These are phyloP conservation scores for Uria lomvia DNA, from an alignment of 2,113 vertebrate species.

Conservation along the genomic window DNA sequence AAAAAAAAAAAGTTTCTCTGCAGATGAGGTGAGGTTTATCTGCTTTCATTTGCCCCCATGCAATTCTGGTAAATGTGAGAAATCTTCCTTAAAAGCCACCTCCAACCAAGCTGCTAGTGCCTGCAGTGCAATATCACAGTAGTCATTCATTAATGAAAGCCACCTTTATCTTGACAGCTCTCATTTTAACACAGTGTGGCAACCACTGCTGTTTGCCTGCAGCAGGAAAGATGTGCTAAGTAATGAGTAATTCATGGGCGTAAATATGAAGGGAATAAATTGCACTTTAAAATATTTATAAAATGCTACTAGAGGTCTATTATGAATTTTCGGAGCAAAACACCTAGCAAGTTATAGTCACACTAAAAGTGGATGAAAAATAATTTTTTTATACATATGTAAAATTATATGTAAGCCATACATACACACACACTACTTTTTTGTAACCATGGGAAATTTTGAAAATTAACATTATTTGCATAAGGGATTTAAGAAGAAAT, in stretches of 20 bases:
- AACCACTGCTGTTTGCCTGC: slow-evolving; percentile 1
- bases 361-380: neutral
- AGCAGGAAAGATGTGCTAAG: neutral
- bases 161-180: slow-evolving; percentile 5
- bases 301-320: slow-evolving; percentile 9
- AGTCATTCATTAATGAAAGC: slow-evolving; percentile 11
- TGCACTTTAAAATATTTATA: slow-evolving; percentile 66
- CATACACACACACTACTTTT: neutral
- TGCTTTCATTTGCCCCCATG: neutral
- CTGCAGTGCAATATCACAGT: neutral
- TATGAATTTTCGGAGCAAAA: neutral
- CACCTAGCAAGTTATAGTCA: neutral
- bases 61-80: neutral
- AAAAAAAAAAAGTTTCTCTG: neutral
- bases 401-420: neutral
- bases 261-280: slow-evolving; percentile 49
- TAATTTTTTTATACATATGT: neutral
- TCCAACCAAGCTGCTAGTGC: neutral
- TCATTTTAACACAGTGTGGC: slow-evolving; percentile 4
- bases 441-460: neutral
- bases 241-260: slow-evolving; percentile 12
- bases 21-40: neutral
- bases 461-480: neutral
- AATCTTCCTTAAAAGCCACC: neutral
- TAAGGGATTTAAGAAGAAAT: neutral